Conservation (phyloP, 2,888 invertebrate species). For the Phortica okadai region DNA sequence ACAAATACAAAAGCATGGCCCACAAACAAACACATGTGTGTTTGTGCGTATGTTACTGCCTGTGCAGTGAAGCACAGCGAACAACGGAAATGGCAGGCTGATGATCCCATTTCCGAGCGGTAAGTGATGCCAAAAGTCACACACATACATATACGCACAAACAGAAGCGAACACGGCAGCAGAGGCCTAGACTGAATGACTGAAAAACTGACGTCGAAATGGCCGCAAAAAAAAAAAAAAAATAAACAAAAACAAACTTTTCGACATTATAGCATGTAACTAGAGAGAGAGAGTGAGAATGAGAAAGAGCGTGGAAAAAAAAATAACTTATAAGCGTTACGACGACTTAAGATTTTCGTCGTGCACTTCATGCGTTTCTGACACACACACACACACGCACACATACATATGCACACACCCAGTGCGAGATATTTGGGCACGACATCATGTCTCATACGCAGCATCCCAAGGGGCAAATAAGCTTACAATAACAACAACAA, state of each 20-base stretch:
- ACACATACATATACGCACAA: conserved; percentile 47
- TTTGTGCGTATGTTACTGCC: conserved; percentile 28
- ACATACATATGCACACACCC: neutral
- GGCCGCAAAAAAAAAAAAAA: neutral
- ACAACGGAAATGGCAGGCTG: conserved; percentile 72
- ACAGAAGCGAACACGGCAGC: conserved; percentile 32
- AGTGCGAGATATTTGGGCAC: neutral
- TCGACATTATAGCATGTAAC: neutral
- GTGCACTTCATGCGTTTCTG: conserved; percentile 4
- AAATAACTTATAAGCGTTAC: conserved; percentile 38
- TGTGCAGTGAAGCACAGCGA: conserved; percentile 64
- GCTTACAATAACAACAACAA: conserved; percentile 47
- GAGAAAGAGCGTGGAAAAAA: neutral
- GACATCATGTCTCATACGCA: conserved; percentile 13
- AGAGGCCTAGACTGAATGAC: conserved; percentile 5
- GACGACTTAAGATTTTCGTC: conserved; percentile 33
- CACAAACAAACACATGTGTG: conserved; percentile 31
- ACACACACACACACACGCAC: neutral
- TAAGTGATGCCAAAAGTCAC: conserved; percentile 73
- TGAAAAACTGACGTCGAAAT: conserved; percentile 23
- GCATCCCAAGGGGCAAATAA: conserved; percentile 56
- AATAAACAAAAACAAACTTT: neutral
- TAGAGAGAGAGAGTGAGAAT: neutral
- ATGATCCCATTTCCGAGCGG: conserved; percentile 75
- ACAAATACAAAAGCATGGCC: conserved; percentile 6